Evolutionary conservation across 2,888 invertebrate genomes (phyloP), one percentile per base, ranked within the genome.

Genomic region (Apotomis turbidana): DNA sequence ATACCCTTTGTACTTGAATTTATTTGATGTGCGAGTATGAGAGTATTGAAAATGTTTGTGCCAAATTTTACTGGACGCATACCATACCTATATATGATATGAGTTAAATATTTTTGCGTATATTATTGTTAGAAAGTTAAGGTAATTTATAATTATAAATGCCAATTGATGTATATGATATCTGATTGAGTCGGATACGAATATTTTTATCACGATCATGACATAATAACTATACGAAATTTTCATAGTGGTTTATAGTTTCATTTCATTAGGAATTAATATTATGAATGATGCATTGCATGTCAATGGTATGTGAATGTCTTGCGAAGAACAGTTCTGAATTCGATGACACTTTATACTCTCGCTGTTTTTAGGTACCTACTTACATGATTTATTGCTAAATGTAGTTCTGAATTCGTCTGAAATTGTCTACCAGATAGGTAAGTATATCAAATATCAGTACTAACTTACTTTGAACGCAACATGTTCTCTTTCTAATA

Each of bases 21-120:
- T 12, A 54, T 51, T 44, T 3, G n/a, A 44, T 52, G n/a, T 61
- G n/a, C 5, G 49, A 49, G 49, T n/a, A 57, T 38, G 58, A n/a
- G 38, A 36, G 5, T 38, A 38, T 38, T 13, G 13, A 15, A 41
- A 64, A 64, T 64, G 41, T 60, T 15, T 71, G 71, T 71, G 71
- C 71, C 66, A 71, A 71, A 71, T 10, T 71, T 12, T 6, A 41
- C 8, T 36, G 41, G 15, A 15, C 63, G 38, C 13, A 5, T 38
- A 52, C 36, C n/a, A 5, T n/a, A n/a, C 51, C 38, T 63, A 5
- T 15, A 12, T 61, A 49, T 61, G 49, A 49, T 10, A 49, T 9
- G 49, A 49, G 49, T 49, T 49, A 10, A 49, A 10, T 10, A 49
- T 41, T 41, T 41, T 6, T 49, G 49, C 2, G 9, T 9, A 6